Conservation (phyloP, 1,140 invertebrate genomes). For the Drosophila mayri region DNA sequence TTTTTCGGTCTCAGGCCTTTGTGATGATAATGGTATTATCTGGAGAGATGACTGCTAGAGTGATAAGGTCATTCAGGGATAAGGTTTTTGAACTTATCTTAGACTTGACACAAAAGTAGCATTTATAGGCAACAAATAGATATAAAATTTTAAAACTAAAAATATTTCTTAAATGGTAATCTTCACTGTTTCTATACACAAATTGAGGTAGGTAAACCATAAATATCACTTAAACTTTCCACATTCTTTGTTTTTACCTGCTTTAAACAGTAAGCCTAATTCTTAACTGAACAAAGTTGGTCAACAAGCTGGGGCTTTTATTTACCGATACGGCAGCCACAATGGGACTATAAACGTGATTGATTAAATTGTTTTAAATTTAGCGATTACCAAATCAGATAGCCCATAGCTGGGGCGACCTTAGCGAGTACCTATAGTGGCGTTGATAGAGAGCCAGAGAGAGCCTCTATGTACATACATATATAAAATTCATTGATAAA, state of each 20-base stretch:
- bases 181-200: neutral
- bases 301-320: constrained; percentile 26
- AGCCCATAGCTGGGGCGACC: constrained; percentile 14
- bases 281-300: constrained; percentile 36
- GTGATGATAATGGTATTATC: constrained; percentile 33
- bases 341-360: constrained; percentile 24
- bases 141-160: neutral
- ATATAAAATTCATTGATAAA: constrained; percentile 73
- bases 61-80: constrained; percentile 9
- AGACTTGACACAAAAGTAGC: neutral
- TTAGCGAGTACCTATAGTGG: constrained; percentile 27
- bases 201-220: constrained; percentile 33
- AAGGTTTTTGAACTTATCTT: constrained; percentile 9
- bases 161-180: neutral
- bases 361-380: constrained; percentile 59
- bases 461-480: constrained; percentile 19
- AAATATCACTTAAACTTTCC: constrained; percentile 7
- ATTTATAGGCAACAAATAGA: neutral
- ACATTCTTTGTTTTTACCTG: constrained; percentile 13
- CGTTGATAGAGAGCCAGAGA: constrained; percentile 21
- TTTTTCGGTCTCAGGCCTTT: constrained; percentile 19
- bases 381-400: constrained; percentile 62
- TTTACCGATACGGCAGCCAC: constrained; percentile 11
- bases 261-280: neutral
- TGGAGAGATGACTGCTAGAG: constrained; percentile 3